Evolutionary conservation across 37 sponge, comb jelly and placozoan genomes (phyloP).

Genomic region (Oopsacas minuta): DNA sequence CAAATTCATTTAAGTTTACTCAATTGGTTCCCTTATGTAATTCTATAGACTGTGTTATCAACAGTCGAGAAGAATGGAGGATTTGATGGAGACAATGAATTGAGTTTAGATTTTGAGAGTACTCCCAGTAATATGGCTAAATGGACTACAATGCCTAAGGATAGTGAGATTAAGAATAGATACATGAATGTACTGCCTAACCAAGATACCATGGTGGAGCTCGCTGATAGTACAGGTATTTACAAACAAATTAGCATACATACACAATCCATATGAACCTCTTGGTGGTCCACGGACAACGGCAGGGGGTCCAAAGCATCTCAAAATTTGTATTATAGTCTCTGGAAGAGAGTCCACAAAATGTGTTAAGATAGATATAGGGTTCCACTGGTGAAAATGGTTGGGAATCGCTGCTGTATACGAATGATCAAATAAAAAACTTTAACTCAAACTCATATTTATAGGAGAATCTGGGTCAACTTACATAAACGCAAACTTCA

Average conservation of each 20-base stretch:
- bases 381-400: too few relatives aligned
- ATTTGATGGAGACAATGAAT: background rate
- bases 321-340: too few relatives aligned
- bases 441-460: too few relatives aligned
- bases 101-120: background rate
- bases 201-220: background rate
- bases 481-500: slow-evolving; percentile 19
- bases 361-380: too few relatives aligned
- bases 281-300: too few relatives aligned
- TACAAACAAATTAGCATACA: too few relatives aligned
- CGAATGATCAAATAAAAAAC: too few relatives aligned
- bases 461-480: background rate
- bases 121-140: slow-evolving; percentile 4
- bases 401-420: too few relatives aligned
- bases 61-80: background rate
- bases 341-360: too few relatives aligned
- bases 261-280: too few relatives aligned
- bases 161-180: slow-evolving; percentile 1
- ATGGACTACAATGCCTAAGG: slow-evolving; percentile 12
- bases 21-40: background rate
- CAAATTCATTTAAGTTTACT: background rate
- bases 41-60: background rate
- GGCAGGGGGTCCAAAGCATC: too few relatives aligned
- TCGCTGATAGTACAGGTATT: background rate
- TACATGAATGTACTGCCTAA: slow-evolving; percentile 18